Evolutionary conservation across 2,888 invertebrate species (phyloP).

Genomic region (Mellilla xanthometata): DNA sequence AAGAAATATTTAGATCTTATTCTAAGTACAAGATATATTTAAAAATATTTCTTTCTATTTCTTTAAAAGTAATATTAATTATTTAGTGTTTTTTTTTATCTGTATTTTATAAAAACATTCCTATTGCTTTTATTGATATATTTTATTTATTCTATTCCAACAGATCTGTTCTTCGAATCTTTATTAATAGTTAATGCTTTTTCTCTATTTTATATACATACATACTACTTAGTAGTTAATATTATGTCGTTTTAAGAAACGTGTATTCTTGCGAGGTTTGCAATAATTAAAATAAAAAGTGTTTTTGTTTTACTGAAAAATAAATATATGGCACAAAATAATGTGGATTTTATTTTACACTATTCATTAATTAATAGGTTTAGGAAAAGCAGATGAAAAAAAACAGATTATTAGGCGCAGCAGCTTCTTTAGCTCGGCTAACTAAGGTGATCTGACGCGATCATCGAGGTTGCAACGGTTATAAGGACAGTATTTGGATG

Average conservation of each 20-base stretch:
- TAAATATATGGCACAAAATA: slow-evolving; percentile 69
- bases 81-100: too few relatives aligned
- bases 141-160: slow-evolving; percentile 22
- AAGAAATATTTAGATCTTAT: too few relatives aligned
- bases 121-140: slow-evolving; percentile 28
- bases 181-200: slow-evolving; percentile 23
- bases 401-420: too few relatives aligned
- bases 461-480: too few relatives aligned
- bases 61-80: too few relatives aligned
- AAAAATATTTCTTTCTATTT: too few relatives aligned
- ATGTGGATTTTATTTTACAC: slow-evolving; percentile 27
- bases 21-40: too few relatives aligned
- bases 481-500: too few relatives aligned
- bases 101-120: slow-evolving; percentile 31
- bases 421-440: too few relatives aligned
- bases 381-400: too few relatives aligned
- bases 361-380: not conserved
- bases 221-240: slow-evolving; percentile 34
- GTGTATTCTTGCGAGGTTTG: slow-evolving; percentile 51
- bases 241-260: slow-evolving; percentile 24
- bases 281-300: slow-evolving; percentile 50
- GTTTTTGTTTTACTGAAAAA: slow-evolving; percentile 65
- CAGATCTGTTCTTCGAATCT: slow-evolving; percentile 54
- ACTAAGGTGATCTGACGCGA: too few relatives aligned
- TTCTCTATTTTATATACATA: slow-evolving; percentile 33